These are phyloP conservation scores for Podiceps cristatus DNA, from an alignment of 2,113 vertebrate species.

Conservation along the genomic window DNA sequence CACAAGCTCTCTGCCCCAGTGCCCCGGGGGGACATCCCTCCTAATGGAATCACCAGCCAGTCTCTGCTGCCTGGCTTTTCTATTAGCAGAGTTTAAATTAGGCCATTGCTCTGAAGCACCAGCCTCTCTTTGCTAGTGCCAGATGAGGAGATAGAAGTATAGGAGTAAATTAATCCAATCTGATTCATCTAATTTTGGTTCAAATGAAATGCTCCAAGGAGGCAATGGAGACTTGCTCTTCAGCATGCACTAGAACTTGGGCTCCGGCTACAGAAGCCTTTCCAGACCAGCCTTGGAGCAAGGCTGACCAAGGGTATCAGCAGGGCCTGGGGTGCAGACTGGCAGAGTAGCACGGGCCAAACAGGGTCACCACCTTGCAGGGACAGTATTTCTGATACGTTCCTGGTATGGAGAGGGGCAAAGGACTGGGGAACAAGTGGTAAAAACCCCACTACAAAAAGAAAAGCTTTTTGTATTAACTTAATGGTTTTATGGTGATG, in stretches of 20 bases:
- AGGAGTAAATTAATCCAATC: not conserved
- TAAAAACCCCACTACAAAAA: not conserved
- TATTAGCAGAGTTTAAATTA: not conserved
- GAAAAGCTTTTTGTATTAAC: not conserved
- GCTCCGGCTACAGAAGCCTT: not conserved
- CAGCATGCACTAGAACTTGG: not conserved
- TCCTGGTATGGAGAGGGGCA: not conserved
- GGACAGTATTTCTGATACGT: not conserved
- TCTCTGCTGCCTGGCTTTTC: not conserved
- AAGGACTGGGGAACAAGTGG: not conserved
- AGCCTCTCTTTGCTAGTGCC: not conserved
- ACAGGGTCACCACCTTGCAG: not conserved
- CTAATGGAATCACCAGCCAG: not conserved
- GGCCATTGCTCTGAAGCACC: not conserved
- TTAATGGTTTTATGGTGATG: not conserved
- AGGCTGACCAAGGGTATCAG: rapidly evolving
- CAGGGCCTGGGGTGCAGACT: not conserved
- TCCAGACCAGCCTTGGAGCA: not conserved
- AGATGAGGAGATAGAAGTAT: not conserved
- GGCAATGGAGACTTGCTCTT: not conserved
- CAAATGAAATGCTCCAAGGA: not conserved
- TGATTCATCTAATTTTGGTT: not conserved
- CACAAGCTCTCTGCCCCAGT: not conserved
- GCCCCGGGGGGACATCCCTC: not conserved
- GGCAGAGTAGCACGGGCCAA: not conserved